Evolutionary conservation across 2,113 vertebrate species (phyloP), one percentile per base, ranked within the genome.

Genomic region (Butorides virescens): DNA sequence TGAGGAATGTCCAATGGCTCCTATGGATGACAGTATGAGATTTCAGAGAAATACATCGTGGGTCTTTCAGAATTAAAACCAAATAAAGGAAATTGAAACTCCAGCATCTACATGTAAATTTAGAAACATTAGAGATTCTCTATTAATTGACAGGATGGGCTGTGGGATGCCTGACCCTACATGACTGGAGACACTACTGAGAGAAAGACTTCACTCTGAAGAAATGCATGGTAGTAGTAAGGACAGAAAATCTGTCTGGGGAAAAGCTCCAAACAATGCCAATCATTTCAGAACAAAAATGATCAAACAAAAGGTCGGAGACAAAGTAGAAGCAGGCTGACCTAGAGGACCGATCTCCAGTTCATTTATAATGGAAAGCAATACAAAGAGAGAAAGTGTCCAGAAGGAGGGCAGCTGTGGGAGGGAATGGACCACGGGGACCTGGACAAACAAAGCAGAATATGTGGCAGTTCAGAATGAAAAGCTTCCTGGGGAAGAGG

Each of bases 211-310:
- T 94, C 27, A 52, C 18, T 16, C 73, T 74, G 21, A 26, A 79
- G 74, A 97, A 94, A 75, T 63, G 2, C 62, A 49, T 79, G 66
- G 52, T 47, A 82, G 18, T 30, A 68, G 26, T 85, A 86, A 82
- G 66, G 34, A 86, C 74, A 90, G 58, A 32, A 93, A 85, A 95
- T 58, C n/a, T 91, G 63, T 13, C 52, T 86, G 65, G n/a, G 37
- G 19, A 86, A 92, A 91, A 66, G 22, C 47, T 97, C 68, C 34
- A 61, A 93, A 44, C 32, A 37, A 78, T 68, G 89, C 19, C 89
- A 93, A 25, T 92, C 80, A 2, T 14, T 68, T 89, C n/a, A 44
- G 80, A 75, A 71, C 52, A 89, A 92, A 92, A 67, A 68, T 0
- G 0, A 47, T 87, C 68, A 84, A 89, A 89, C 1, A 30, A 86